These are phyloP conservation scores for Spea multiplicata DNA, from an alignment of 2,113 vertebrate genomes.

Conservation along the genomic window DNA sequence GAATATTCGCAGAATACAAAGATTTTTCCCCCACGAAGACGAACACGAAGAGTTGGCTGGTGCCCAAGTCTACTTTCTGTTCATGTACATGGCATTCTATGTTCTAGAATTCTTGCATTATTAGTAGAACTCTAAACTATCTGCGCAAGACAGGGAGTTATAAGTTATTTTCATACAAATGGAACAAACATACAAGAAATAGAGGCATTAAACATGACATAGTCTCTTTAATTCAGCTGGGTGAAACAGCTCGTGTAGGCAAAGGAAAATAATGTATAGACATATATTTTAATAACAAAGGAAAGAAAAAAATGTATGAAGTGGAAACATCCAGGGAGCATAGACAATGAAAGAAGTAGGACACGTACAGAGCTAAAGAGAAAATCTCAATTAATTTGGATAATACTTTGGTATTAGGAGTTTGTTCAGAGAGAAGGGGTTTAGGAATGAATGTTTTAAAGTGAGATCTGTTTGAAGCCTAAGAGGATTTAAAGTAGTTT, in stretches of 20 bases:
- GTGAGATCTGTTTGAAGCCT: constrained; percentile 43
- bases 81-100: too few relatives aligned
- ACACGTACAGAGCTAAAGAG: constrained; percentile 38
- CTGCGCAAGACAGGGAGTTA: background rate
- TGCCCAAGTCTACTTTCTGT: too few relatives aligned
- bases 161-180: background rate
- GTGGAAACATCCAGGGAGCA: constrained; percentile 21
- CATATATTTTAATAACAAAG: background rate
- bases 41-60: too few relatives aligned
- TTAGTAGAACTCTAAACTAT: too few relatives aligned
- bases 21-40: too few relatives aligned
- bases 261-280: background rate
- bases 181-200: constrained; percentile 5
- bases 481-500: constrained; percentile 42
- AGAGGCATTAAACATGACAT: constrained; percentile 6
- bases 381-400: constrained; percentile 49
- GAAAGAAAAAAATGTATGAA: constrained; percentile 26
- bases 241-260: constrained; percentile 26
- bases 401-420: constrained; percentile 43
- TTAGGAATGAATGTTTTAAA: constrained; percentile 42
- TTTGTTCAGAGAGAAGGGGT: constrained; percentile 27
- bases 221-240: constrained; percentile 22
- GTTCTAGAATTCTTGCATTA: too few relatives aligned
- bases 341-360: constrained; percentile 47
- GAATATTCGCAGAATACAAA: too few relatives aligned